Base-by-base conservation (phyloP, 2,888 invertebrate genomes). In the Pandemis heparana region DNA sequence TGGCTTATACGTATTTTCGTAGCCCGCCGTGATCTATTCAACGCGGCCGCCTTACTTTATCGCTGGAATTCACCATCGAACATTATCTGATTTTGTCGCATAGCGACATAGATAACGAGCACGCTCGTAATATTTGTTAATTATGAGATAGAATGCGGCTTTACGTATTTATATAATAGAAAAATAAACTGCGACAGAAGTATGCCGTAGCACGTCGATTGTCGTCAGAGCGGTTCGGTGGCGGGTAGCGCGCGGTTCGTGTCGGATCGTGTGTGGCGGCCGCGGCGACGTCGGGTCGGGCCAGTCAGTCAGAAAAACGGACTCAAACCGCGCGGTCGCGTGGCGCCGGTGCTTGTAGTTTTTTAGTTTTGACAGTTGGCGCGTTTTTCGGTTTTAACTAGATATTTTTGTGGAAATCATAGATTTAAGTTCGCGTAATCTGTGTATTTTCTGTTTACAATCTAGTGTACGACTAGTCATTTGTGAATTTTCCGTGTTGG, bases 341-440 rank as follows among this genome's bases (percentile, higher is more conserved):
- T 89, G 87, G 89, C 86, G 90, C 89, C 86, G 94, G 93, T 94
- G 94, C 94, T 94, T 92, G 93, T 94, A 93, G 93, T 92, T 92
- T 92, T 92, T 94, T 93, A 92, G 92, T 91, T 93, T 87, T 94
- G 93, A 94, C 94, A 94, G 91, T 94, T 94, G 94, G 92, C 94
- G 94, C 92, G 92, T 89, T 94, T 92, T 93, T 92, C 85, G 79
- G 87, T 91, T 89, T 41, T 81, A 87, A 85, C 85, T 87, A 86
- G 84, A 84, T 87, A 88, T 85, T 87, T 90, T 88, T 87, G 91
- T 92, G 90, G 85, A 92, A 93, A 91, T 88, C 92, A 93, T 94
- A 92, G 92, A 92, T 92, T 92, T 92, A 92, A 87, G 90, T 88
- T 90, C 88, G 93, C 92, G 93, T 90, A 93, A 92, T 92, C 92